Evolutionary conservation across 2,113 vertebrate genomes (phyloP).

Genomic region (Baryphthengus martii): DNA sequence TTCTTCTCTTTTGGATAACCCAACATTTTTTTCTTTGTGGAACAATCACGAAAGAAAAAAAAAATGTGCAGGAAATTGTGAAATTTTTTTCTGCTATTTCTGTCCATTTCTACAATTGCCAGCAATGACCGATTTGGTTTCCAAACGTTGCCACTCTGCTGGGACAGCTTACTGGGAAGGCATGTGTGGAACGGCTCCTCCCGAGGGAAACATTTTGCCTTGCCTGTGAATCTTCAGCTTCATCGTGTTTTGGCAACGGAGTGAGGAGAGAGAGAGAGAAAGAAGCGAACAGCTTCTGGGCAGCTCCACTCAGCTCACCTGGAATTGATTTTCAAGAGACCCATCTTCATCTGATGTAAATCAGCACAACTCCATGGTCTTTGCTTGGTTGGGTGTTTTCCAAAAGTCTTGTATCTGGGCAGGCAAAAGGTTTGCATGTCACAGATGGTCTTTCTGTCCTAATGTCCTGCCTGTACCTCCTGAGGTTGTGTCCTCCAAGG

Average conservation of each 20-base stretch:
- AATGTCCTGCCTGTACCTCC: neutral
- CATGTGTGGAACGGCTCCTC: conserved; percentile 30
- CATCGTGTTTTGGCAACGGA: neutral
- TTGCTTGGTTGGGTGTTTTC: neutral
- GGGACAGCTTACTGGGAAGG: conserved; percentile 28
- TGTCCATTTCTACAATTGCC: conserved; percentile 4
- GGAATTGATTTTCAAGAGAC: neutral
- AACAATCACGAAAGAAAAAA: conserved; percentile 37
- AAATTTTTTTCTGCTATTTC: conserved; percentile 37
- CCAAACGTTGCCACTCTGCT: conserved; percentile 10
- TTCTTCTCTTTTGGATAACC: conserved; percentile 35
- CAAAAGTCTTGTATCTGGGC: neutral
- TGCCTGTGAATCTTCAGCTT: conserved; percentile 23
- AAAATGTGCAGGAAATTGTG: conserved; percentile 40
- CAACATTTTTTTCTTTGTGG: neutral
- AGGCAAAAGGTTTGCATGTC: neutral
- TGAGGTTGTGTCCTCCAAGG: neutral
- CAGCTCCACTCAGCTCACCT: neutral
- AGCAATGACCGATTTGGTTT: conserved; percentile 2
- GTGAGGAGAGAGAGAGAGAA: neutral
- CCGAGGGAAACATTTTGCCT: neutral
- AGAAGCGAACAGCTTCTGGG: neutral
- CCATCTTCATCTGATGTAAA: neutral
- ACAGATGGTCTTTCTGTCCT: neutral
- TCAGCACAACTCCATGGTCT: neutral